Conservation (phyloP, 2,113 vertebrate genomes). For the Rhea americana region DNA sequence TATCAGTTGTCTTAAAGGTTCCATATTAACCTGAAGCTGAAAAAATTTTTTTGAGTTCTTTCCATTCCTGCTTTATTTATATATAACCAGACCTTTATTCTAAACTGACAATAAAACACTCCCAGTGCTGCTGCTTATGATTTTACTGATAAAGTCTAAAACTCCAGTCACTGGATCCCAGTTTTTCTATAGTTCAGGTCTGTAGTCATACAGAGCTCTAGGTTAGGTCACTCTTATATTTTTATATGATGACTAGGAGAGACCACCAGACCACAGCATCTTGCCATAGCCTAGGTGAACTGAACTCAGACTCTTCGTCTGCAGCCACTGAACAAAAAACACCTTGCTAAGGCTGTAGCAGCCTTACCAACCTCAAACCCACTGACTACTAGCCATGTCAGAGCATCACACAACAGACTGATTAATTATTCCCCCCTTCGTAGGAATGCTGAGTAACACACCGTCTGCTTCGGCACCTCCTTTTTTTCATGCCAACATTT, state of each 20-base stretch:
- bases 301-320: neutral
- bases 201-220: neutral
- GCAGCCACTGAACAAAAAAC: neutral
- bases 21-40: neutral
- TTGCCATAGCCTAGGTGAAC: neutral
- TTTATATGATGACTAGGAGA: neutral
- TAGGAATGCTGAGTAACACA: neutral
- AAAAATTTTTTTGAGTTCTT: neutral
- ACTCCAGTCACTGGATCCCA: neutral
- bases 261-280: neutral
- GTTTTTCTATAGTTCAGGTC: neutral
- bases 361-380: rapidly evolving
- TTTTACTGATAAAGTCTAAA: neutral
- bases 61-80: neutral
- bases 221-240: neutral
- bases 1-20: neutral
- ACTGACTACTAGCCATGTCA: neutral
- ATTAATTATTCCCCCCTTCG: neutral
- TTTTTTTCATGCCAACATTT: neutral
- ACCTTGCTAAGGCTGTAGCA: neutral
- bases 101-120: neutral
- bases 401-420: neutral
- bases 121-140: neutral
- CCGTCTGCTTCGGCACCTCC: neutral
- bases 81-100: neutral